phyloP scores from a whole-genome alignment of 2,113 vertebrate species.

The Ellobius talpinus region DNA sequence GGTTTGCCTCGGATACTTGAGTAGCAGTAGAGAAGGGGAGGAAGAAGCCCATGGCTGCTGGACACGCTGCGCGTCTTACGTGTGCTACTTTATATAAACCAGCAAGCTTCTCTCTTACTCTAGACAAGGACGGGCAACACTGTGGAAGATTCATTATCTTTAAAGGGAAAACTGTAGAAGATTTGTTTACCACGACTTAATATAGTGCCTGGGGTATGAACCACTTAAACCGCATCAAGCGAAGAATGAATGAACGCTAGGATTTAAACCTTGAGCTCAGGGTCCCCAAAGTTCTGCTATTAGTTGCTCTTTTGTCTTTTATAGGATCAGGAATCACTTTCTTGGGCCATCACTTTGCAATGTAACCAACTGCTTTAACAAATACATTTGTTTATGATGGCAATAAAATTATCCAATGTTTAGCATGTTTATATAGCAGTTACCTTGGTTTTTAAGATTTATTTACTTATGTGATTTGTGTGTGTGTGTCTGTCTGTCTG shows the following conservation, averaged over 20 bases:
- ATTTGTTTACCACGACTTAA: background rate
- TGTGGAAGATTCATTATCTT: background rate
- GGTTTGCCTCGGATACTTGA: background rate
- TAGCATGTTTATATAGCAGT: background rate
- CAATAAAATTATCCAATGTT: background rate
- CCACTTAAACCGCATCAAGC: background rate
- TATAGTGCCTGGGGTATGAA: background rate
- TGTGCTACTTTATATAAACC: background rate
- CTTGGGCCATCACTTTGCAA: background rate
- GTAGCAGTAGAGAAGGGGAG: background rate
- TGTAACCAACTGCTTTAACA: background rate
- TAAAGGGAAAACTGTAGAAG: background rate
- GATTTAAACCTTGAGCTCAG: background rate
- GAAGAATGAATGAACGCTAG: background rate
- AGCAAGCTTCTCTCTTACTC: background rate
- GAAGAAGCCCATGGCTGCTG: background rate
- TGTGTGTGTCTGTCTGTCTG: background rate
- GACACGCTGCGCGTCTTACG: background rate
- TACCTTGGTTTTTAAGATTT: background rate
- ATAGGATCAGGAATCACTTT: background rate
- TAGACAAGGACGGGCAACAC: background rate
- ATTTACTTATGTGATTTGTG: background rate
- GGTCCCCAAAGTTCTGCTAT: background rate
- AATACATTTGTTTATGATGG: background rate
- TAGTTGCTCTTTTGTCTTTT: background rate